Evolutionary conservation across 2,888 invertebrate species (phyloP).

Genomic region (Gisinianus flammeolus): DNA sequence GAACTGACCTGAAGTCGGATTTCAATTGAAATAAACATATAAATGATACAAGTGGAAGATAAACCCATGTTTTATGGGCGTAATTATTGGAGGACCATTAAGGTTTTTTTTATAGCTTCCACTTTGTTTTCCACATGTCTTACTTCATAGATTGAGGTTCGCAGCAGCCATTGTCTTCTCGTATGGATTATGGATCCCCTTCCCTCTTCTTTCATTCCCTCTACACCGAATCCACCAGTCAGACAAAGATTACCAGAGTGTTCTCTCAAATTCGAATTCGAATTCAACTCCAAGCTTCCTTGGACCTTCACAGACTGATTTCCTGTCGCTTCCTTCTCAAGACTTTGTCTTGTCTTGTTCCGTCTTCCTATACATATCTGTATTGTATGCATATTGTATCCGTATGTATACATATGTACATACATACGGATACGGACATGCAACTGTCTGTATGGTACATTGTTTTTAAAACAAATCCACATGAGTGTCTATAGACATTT

Average conservation of each 20-base stretch:
- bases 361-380: no score
- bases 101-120: slow-evolving; percentile 58
- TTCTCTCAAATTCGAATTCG: no score
- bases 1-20: not conserved
- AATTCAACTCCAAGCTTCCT: not conserved
- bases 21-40: slow-evolving; percentile 59
- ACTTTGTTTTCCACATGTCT: slow-evolving; percentile 59
- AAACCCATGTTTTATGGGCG: slow-evolving; percentile 59
- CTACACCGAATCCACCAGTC: no score
- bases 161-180: not conserved
- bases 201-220: not conserved
- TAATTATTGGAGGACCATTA: slow-evolving; percentile 59
- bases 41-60: slow-evolving; percentile 58
- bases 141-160: slow-evolving; percentile 22
- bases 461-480: no score
- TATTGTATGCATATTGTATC: no score
- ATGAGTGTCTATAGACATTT: no score
- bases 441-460: no score
- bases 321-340: not conserved
- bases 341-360: not conserved
- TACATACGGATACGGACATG: no score
- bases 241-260: no score
- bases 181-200: not conserved
- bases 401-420: no score
- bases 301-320: not conserved